phyloP scores from a whole-genome alignment of 2,888 invertebrate species.

The Meliscaeva auricollis region DNA sequence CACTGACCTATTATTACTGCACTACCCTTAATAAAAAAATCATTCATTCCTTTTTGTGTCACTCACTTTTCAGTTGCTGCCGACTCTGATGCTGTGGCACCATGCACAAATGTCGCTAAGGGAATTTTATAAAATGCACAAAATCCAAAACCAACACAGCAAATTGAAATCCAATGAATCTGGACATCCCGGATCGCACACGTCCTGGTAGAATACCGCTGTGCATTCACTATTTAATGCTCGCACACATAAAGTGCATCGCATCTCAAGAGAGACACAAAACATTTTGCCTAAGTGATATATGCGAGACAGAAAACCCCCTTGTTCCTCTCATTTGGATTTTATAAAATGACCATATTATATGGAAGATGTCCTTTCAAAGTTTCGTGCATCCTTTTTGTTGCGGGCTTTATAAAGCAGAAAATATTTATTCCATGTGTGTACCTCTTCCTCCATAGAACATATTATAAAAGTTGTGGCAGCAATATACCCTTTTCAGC shows the following conservation, averaged over 20 bases:
- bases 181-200: slow-evolving; percentile 26
- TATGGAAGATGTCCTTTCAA: not conserved
- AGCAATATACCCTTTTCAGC: slow-evolving; percentile 6
- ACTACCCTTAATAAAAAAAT: not conserved
- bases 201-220: not conserved
- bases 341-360: not conserved
- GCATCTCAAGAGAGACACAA: not conserved
- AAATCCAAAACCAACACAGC: slow-evolving; percentile 61
- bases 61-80: not conserved
- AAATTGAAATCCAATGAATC: slow-evolving; percentile 68
- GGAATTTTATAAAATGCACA: slow-evolving; percentile 43
- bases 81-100: not conserved
- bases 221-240: slow-evolving; percentile 57
- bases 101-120: not conserved
- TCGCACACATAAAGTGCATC: not conserved
- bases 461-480: not conserved
- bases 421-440: slow-evolving; percentile 42
- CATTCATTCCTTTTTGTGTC: not conserved
- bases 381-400: slow-evolving; percentile 11
- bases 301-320: not conserved
- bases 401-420: slow-evolving; percentile 23
- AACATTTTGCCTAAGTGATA: slow-evolving; percentile 10
- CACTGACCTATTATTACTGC: no score
- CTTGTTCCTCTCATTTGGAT: not conserved
- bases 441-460: no score